phyloP scores from a whole-genome alignment of 1,140 invertebrate genomes.

The Geopemphigus sp. region DNA sequence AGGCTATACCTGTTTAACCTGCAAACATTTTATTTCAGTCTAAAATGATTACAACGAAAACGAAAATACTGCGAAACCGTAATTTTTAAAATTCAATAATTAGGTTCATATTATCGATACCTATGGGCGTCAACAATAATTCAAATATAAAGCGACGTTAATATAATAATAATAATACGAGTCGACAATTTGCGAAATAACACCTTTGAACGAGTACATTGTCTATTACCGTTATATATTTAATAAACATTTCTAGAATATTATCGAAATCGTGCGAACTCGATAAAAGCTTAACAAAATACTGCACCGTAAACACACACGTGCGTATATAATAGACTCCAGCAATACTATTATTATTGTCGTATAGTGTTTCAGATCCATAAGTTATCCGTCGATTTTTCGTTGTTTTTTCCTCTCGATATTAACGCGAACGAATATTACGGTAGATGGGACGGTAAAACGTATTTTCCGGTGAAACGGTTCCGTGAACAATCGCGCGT shows the following conservation, averaged over 20 bases:
- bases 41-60: slow-evolving; percentile 20
- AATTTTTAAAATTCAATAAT: not conserved
- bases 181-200: not conserved
- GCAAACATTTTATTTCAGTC: slow-evolving; percentile 18
- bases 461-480: too few relatives aligned
- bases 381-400: not conserved
- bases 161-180: slow-evolving; percentile 23
- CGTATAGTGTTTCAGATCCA: slow-evolving; percentile 13
- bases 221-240: not conserved
- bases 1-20: too few relatives aligned
- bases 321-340: not conserved
- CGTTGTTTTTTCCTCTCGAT: too few relatives aligned
- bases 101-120: slow-evolving; percentile 3
- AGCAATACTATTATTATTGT: not conserved
- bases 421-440: not conserved
- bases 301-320: slow-evolving; percentile 28
- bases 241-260: not conserved
- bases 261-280: not conserved
- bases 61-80: slow-evolving; percentile 7
- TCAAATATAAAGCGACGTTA: not conserved
- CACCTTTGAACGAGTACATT: not conserved
- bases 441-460: not conserved
- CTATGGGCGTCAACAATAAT: not conserved
- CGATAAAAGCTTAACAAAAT: slow-evolving; percentile 14
- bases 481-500: not conserved